Evolutionary conservation across 2,888 invertebrate species (phyloP).

Genomic region (Drosophila limbata): DNA sequence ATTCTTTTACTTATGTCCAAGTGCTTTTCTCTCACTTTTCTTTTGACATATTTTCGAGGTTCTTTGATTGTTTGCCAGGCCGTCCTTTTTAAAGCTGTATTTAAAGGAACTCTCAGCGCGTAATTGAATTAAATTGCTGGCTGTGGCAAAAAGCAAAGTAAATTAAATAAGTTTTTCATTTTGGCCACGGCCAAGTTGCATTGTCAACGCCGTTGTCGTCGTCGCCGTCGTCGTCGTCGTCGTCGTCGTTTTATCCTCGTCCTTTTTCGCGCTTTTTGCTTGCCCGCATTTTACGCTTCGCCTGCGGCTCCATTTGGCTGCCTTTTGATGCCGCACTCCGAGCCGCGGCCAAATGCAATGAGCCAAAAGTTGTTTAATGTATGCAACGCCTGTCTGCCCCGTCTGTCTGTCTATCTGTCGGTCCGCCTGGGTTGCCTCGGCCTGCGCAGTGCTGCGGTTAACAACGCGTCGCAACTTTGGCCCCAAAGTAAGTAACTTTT

Average conservation of each 20-base stretch:
- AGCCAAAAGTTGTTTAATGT: constrained; percentile 83
- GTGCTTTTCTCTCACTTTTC: constrained; percentile 16
- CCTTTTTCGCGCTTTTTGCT: constrained; percentile 70
- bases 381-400: constrained; percentile 70
- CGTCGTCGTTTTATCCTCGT: constrained; percentile 3
- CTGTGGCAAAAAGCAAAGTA: constrained; percentile 84
- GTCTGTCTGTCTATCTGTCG: constrained; percentile 2
- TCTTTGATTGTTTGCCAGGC: constrained; percentile 54
- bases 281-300: constrained; percentile 79
- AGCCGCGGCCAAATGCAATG: constrained; percentile 71
- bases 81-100: constrained; percentile 40
- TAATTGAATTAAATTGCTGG: constrained; percentile 84
- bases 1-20: constrained; percentile 26
- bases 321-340: constrained; percentile 64
- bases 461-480: constrained; percentile 78
- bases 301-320: constrained; percentile 70
- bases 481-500: constrained; percentile 70
- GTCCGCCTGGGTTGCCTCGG: constrained; percentile 3
- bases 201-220: constrained; percentile 71
- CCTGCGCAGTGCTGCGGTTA: constrained; percentile 64
- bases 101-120: constrained; percentile 66
- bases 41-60: constrained; percentile 2
- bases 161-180: constrained; percentile 84
- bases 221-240: constrained; percentile 31
- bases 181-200: constrained; percentile 76